Base-by-base conservation (phyloP, 1,140 invertebrate genomes). In the Acromyrmex charruanus region DNA sequence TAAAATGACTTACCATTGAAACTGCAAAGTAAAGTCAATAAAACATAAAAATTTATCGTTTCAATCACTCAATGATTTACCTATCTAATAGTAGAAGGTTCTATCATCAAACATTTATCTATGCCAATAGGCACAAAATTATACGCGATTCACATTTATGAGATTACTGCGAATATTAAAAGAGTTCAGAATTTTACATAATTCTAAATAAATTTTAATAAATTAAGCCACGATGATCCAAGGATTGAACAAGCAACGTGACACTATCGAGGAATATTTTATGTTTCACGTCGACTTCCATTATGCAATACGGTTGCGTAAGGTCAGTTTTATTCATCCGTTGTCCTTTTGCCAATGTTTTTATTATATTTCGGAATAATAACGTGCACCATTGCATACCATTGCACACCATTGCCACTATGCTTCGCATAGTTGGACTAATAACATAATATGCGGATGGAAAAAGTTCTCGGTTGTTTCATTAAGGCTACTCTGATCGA, bases 401-500 rank as follows among this genome's bases (percentile, higher is more conserved):
- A n/a, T 81, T 21, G 71, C 51, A 31, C 4, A 31, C 31, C 31
- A 31, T 35, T 35, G 31, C 31, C 31, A 86, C 72, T 75, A 71
- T 21, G 71, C 16, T 44, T 14, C 9, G 25, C 65, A 58, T 25
- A 25, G 25, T 69, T 80, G 18, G 21, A n/a, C 25, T 61, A 63
- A 44, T 49, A 59, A 59, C 53, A 59, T 31, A 53, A 82, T 55
- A 10, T 71, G 39, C 9, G 1, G 55, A 12, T 51, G 31, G 18
- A 51, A 82, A 88, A 88, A 87, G 65, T 53, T 0, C 9, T 3
- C 1, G 25, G 58, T 14, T 21, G 69, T 84, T 85, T 89, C 87
- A 84, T 88, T 88, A 88, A 88, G 49, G 12, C 71, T 12, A 39
- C 53, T 12, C 25, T 55, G 86, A 84, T 85, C 81, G 28, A 69